Evolutionary conservation across 2,888 invertebrate genomes (phyloP), one percentile per base, ranked within the genome.

Genomic region (Chirona hameri): DNA sequence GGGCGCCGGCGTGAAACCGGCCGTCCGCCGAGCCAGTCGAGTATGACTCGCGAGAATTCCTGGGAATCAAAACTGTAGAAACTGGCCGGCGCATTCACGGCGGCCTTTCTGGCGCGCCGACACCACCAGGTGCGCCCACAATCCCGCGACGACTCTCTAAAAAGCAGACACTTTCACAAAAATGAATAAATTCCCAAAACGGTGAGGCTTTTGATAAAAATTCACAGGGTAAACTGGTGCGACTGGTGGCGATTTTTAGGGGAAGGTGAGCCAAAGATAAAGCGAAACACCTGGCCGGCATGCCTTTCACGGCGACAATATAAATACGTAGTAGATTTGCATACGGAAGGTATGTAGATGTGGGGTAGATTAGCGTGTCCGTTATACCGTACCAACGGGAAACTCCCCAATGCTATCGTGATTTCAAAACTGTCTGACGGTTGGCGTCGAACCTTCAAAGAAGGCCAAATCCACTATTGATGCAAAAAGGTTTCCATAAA

Each of bases 1-100:
- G 9, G 69, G 27, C 31, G 76, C 4, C 14, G 39, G 39, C 46
- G 46, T 46, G 76, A 46, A 46, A 10, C 76, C 39, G 24, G 24
- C 39, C 24, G 9, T 39, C 65, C n/a, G 65, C 31, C 72, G 31
- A 14, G 39, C 72, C 76, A 24, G 39, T 9, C 39, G 39, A 39
- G 46, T 72, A 46, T 76, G 76, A 76, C 76, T 76, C 46, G 76
- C 46, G 9, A 21, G 76, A 76, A 76, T 76, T 76, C 76, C 76
- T 76, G 76, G 76, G 76, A 76, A 76, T 76, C 76, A 76, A 46
- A 76, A 46, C 76, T 76, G 76, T 76, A 76, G 76, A 76, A 76
- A 76, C 76, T 76, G 31, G 21, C 7, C 39, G 46, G 21, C 3
- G 24, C 46, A 46, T 46, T 76, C 46, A 46, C 24, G 5, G 76